phyloP scores from a whole-genome alignment of 2,888 invertebrate species.

The Micoletzkya japonica region DNA sequence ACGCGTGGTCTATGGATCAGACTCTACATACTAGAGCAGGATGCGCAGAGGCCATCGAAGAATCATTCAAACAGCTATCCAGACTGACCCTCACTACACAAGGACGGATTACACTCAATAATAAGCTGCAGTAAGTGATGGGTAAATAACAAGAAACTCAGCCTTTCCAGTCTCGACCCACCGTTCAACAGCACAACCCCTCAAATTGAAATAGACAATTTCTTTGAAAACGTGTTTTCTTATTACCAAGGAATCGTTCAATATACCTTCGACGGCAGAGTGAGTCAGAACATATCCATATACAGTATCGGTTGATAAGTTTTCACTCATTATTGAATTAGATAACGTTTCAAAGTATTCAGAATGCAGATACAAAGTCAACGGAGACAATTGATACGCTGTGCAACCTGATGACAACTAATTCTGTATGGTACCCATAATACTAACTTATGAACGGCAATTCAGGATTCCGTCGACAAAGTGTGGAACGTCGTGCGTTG shows the following conservation, averaged over 20 bases:
- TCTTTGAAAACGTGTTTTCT: slow-evolving; percentile 45
- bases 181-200: slow-evolving; percentile 35
- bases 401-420: slow-evolving; percentile 37
- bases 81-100: slow-evolving; percentile 33
- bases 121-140: slow-evolving; percentile 35
- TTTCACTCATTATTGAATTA: too few species aligned
- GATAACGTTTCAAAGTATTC: slow-evolving; percentile 1
- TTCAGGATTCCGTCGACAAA: slow-evolving; percentile 34
- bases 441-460: neutral
- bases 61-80: too few species aligned
- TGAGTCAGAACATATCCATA: too few species aligned
- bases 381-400: slow-evolving; percentile 35
- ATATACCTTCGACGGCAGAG: slow-evolving; percentile 49
- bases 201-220: slow-evolving; percentile 49
- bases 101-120: slow-evolving; percentile 39
- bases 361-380: slow-evolving; percentile 35
- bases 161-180: slow-evolving; percentile 41
- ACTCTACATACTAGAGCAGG: slow-evolving; percentile 14
- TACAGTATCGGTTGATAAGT: too few species aligned
- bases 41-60: slow-evolving; percentile 23
- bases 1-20: slow-evolving; percentile 23
- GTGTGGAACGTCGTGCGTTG: slow-evolving; percentile 41
- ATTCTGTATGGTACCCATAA: neutral
- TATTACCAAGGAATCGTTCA: slow-evolving; percentile 46
- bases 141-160: neutral